These are phyloP conservation scores for Protobothrops mucrosquamatus DNA, from an alignment of 2,113 vertebrate genomes.

Conservation along the genomic window DNA sequence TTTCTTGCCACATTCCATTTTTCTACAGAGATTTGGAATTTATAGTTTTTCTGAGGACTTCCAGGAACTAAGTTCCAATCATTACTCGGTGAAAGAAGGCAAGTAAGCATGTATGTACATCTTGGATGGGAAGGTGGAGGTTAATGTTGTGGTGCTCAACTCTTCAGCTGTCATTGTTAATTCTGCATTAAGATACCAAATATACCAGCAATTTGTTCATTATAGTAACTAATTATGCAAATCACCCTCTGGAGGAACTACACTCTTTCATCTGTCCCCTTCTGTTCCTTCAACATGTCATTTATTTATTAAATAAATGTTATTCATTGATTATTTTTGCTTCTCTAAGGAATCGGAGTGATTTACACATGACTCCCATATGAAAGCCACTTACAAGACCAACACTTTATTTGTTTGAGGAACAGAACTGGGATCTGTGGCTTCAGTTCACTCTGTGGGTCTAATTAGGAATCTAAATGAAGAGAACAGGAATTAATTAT, in stretches of 20 bases:
- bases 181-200: no score
- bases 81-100: no score
- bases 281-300: neutral
- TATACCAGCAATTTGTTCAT: no score
- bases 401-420: neutral
- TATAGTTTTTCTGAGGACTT: no score
- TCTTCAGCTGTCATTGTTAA: no score
- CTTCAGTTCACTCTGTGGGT: neutral
- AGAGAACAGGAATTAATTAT: neutral
- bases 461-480: neutral
- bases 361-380: neutral
- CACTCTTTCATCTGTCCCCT: neutral
- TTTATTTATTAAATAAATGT: neutral
- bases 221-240: neutral
- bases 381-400: neutral
- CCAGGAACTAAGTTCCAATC: no score
- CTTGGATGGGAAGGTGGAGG: no score
- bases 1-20: no score
- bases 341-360: neutral
- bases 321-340: neutral
- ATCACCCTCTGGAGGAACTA: neutral
- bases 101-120: no score
- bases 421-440: neutral
- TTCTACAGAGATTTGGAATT: no score
- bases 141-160: no score